Conservation (phyloP, 2,888 invertebrate genomes). For the Nomada ruficornis region DNA sequence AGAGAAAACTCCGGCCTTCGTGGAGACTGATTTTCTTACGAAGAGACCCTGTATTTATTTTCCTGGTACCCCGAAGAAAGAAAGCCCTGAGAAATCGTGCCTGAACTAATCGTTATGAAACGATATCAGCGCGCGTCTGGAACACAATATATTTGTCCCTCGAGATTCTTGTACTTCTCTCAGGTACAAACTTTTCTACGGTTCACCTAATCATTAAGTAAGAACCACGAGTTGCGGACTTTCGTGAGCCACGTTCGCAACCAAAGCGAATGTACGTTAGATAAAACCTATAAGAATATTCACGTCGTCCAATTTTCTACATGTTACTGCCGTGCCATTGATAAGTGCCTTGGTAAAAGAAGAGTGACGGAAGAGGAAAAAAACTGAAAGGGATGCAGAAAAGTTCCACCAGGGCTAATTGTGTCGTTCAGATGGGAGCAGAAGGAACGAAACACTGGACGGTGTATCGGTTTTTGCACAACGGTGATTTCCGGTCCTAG, state of each 20-base stretch:
- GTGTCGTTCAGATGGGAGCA: background rate
- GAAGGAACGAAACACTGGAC: background rate
- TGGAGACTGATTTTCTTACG: slow-evolving; percentile 56
- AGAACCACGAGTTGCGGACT: slow-evolving; percentile 13
- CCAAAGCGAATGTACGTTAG: slow-evolving; percentile 12
- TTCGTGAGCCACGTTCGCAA: slow-evolving; percentile 1
- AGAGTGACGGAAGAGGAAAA: no score
- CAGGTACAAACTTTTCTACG: slow-evolving; percentile 9
- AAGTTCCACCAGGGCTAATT: slow-evolving; percentile 34
- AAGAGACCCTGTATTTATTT: slow-evolving; percentile 48
- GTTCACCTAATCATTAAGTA: slow-evolving; percentile 6
- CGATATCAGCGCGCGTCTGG: slow-evolving; percentile 8
- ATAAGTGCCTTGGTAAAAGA: slow-evolving; percentile 49
- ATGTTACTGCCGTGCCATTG: slow-evolving; percentile 59
- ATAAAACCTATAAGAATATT: slow-evolving; percentile 6
- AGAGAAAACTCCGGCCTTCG: slow-evolving; percentile 30
- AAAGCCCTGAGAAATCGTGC: slow-evolving; percentile 7
- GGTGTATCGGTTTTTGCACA: slow-evolving; percentile 2
- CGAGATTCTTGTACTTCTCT: slow-evolving; percentile 40
- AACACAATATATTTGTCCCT: slow-evolving; percentile 2
- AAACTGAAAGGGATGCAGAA: background rate
- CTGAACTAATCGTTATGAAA: slow-evolving; percentile 11
- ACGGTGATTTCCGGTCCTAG: slow-evolving; percentile 24
- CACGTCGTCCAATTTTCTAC: slow-evolving; percentile 47
- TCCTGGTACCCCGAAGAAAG: slow-evolving; percentile 19